Conservation (phyloP, 2,888 invertebrate genomes). For the Frankliniella intonsa region DNA sequence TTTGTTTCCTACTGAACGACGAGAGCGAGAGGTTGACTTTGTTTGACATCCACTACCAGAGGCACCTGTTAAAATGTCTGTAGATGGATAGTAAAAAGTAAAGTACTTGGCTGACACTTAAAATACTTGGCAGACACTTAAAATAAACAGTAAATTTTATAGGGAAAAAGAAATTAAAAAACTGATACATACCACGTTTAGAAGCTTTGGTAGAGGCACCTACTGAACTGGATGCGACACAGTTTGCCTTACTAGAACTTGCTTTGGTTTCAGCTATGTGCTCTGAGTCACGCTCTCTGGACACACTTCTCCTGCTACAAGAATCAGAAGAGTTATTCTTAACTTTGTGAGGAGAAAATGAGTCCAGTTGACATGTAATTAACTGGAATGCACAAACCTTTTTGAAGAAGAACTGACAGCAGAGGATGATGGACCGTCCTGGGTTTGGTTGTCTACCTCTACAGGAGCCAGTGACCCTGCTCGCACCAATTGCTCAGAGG, state of each 20-base stretch:
- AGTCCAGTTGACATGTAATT: background rate
- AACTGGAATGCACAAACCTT: background rate
- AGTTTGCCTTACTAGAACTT: background rate
- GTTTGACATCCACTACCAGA: slow-evolving; percentile 1
- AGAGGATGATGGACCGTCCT: background rate
- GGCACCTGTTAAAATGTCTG: background rate
- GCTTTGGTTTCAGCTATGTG: background rate
- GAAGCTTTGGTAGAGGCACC: background rate
- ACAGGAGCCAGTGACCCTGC: background rate
- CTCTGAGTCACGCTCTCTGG: background rate
- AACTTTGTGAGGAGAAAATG: background rate
- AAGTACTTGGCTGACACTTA: too few relatives aligned
- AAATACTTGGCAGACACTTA: too few relatives aligned
- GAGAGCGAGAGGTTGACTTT: background rate
- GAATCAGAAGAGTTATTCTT: background rate
- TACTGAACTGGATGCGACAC: background rate
- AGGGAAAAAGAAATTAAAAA: too few relatives aligned
- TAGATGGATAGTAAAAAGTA: background rate
- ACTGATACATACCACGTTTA: too few relatives aligned
- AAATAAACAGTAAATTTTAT: too few relatives aligned
- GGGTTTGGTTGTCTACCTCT: background rate
- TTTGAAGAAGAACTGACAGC: background rate
- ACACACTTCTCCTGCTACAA: background rate
- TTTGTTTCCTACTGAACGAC: background rate
- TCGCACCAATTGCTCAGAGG: background rate